These are phyloP conservation scores for Rhorus exstirpatorius DNA, from an alignment of 2,888 invertebrate genomes.

Conservation along the genomic window DNA sequence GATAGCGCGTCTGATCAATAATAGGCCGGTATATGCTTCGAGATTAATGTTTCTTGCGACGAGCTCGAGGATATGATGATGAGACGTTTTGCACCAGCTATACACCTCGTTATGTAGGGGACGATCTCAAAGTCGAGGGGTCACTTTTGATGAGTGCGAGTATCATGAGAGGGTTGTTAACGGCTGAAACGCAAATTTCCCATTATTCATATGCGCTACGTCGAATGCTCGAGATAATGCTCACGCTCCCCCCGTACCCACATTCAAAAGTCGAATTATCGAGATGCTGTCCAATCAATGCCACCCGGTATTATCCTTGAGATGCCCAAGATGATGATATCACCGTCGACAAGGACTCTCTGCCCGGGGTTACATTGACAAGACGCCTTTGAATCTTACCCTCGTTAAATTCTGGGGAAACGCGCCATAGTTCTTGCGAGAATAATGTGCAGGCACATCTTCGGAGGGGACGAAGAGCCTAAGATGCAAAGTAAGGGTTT, in stretches of 20 bases:
- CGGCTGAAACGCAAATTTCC: conserved; percentile 44
- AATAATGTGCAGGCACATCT: conserved; percentile 4
- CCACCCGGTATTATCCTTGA: neutral
- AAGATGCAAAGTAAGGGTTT: conserved; percentile 46
- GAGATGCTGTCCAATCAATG: conserved; percentile 47
- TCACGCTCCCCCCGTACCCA: neutral
- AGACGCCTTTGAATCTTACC: conserved; percentile 45
- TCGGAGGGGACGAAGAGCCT: neutral
- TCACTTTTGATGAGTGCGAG: conserved; percentile 2
- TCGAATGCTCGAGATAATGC: conserved; percentile 37
- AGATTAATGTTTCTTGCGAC: neutral
- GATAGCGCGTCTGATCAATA: conserved; percentile 32
- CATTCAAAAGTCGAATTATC: conserved; percentile 37
- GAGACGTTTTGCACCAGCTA: conserved; percentile 5
- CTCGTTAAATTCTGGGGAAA: conserved; percentile 50
- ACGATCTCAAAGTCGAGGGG: conserved; percentile 15
- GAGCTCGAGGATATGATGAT: conserved; percentile 16
- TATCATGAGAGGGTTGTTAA: conserved; percentile 39
- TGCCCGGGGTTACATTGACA: conserved; percentile 36
- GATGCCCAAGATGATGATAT: conserved; percentile 25
- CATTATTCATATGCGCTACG: conserved; percentile 27
- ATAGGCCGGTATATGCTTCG: conserved; percentile 10
- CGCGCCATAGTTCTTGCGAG: neutral
- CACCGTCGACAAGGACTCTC: neutral
- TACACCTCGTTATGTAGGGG: conserved; percentile 23